phyloP scores from a whole-genome alignment of 2,113 vertebrate species.

The Oreotragus oreotragus region DNA sequence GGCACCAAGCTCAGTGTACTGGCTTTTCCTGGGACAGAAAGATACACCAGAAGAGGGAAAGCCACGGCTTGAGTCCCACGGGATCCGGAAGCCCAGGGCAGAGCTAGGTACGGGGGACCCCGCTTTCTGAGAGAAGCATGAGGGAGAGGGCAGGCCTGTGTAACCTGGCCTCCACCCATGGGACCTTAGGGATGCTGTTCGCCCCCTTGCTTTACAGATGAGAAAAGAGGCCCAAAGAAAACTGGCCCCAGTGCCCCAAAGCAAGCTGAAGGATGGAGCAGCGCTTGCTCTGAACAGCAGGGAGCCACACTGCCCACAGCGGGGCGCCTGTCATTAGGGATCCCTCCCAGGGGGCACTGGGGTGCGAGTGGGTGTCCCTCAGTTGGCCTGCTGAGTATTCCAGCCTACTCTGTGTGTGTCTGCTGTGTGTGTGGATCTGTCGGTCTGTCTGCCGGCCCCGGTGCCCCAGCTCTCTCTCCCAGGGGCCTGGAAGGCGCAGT shows the following conservation, averaged over 20 bases:
- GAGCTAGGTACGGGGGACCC: not conserved
- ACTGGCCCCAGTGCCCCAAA: not conserved
- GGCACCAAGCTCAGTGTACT: constrained; percentile 42
- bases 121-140: not conserved
- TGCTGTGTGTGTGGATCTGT: not conserved
- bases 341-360: not conserved
- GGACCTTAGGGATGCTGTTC: not conserved
- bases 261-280: not conserved
- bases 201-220: not conserved
- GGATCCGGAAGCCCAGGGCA: not conserved
- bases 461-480: not conserved
- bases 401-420: not conserved
- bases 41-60: not conserved
- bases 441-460: not conserved
- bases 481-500: constrained; percentile 73
- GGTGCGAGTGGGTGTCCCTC: not conserved
- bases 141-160: not conserved
- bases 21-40: constrained; percentile 40
- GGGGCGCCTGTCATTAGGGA: not conserved
- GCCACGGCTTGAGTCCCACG: not conserved
- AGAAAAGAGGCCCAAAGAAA: not conserved
- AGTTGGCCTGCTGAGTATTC: not conserved
- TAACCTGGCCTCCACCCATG: not conserved
- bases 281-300: not conserved
- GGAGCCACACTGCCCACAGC: not conserved